Evolutionary conservation across 2,888 invertebrate genomes (phyloP).

Genomic region (Eledone cirrhosa): DNA sequence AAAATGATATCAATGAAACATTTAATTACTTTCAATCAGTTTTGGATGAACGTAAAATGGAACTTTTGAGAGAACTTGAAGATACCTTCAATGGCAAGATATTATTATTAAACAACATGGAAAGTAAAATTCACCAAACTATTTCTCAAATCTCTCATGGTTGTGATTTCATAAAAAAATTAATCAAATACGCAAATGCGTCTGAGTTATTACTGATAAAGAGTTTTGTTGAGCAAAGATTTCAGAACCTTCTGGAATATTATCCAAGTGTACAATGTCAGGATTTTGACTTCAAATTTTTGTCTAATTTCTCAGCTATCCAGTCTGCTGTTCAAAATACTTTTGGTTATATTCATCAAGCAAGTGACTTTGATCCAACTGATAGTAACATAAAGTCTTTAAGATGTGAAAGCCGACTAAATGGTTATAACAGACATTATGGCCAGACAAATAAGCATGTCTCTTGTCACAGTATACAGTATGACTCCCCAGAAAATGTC

Average conservation of each 20-base stretch:
- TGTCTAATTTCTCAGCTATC: constrained; percentile 96
- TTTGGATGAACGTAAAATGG: constrained; percentile 95
- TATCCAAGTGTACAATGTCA: constrained; percentile 79
- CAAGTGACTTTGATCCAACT: constrained; percentile 68
- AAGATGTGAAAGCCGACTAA: too few relatives aligned
- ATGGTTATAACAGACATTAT: too few relatives aligned
- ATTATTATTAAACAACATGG: constrained; percentile 74
- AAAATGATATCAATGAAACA: constrained; percentile 84
- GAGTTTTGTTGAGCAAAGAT: constrained; percentile 88
- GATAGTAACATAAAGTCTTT: too few relatives aligned
- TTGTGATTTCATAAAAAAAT: constrained; percentile 91
- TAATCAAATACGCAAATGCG: constrained; percentile 87
- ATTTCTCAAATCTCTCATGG: constrained; percentile 68
- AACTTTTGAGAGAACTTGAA: constrained; percentile 93
- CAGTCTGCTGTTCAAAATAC: constrained; percentile 80
- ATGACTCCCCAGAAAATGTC: constrained; percentile 67
- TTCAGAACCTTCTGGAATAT: constrained; percentile 83
- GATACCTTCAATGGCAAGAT: constrained; percentile 91
- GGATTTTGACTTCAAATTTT: constrained; percentile 83
- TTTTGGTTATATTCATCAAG: constrained; percentile 93
- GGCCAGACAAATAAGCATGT: constrained; percentile 21
- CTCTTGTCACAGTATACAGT: neutral
- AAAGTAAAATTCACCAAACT: constrained; percentile 78
- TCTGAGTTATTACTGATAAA: constrained; percentile 92
- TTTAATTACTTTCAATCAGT: constrained; percentile 94